A percentile compares a stretch with the other conserved stretches of the same genome.
Evolutionary conservation across 2,797 vertebrate species (phyloP).

Genomic region (Tiaroga cobitis): DNA sequence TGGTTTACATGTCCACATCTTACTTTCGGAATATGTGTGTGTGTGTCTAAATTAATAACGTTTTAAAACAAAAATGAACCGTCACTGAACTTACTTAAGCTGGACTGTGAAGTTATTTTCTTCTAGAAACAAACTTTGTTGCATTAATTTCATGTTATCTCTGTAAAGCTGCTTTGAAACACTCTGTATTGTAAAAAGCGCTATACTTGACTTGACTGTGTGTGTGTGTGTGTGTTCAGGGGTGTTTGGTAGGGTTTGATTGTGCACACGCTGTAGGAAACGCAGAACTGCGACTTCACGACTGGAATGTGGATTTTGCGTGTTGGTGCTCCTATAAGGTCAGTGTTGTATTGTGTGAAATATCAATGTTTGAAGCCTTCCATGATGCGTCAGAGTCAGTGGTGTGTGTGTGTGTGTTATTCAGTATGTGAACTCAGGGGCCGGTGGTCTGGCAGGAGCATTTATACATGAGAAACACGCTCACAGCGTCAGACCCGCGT

Average conservation of each 20-base stretch:
- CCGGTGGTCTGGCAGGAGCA: constrained; percentile 87
- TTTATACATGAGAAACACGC: constrained; percentile 90
- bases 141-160: too few species aligned
- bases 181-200: too few species aligned
- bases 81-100: too few species aligned
- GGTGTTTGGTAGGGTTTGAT: constrained; percentile 92
- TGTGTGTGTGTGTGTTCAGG: constrained; percentile 72
- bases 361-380: background rate
- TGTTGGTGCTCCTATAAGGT: constrained; percentile 99
- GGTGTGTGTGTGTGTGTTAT: constrained; percentile 51
- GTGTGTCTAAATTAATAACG: too few species aligned
- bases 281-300: constrained; percentile 84
- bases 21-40: too few species aligned
- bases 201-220: too few species aligned
- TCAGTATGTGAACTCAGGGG: constrained; percentile 94
- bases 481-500: constrained; percentile 82
- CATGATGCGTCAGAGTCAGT: background rate
- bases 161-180: too few species aligned
- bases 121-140: too few species aligned
- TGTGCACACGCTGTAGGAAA: constrained; percentile 94
- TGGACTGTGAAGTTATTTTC: too few species aligned
- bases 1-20: too few species aligned
- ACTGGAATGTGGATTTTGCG: constrained; percentile 96
- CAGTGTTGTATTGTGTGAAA: constrained; percentile 5
- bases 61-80: too few species aligned